Evolutionary conservation across 1,140 invertebrate genomes (phyloP).

Genomic region (Penaeus indicus): DNA sequence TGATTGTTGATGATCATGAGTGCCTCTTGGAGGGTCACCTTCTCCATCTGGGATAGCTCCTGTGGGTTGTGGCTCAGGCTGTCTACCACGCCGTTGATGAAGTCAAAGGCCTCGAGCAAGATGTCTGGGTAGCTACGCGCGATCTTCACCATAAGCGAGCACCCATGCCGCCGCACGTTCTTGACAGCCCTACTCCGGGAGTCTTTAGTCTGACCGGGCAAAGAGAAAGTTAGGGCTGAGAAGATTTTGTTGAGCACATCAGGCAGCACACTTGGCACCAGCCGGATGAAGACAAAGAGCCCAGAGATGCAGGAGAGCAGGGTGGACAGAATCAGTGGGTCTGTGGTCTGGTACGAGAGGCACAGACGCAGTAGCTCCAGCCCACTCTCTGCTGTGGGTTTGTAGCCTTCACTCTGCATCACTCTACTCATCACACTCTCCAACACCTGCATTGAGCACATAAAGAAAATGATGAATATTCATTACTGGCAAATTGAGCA

Average conservation of each 20-base stretch:
- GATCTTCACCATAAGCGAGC: slow-evolving; percentile 89
- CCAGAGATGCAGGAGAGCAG: slow-evolving; percentile 90
- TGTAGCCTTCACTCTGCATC: slow-evolving; percentile 36
- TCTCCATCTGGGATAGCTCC: slow-evolving; percentile 85
- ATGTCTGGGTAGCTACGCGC: slow-evolving; percentile 87
- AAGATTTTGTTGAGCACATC: slow-evolving; percentile 90
- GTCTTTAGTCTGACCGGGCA: slow-evolving; percentile 53
- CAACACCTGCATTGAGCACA: slow-evolving; percentile 28
- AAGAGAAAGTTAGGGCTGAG: slow-evolving; percentile 74
- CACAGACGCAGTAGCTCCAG: slow-evolving; percentile 44
- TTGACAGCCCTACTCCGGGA: slow-evolving; percentile 81
- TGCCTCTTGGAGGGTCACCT: slow-evolving; percentile 81
- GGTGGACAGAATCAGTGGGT: slow-evolving; percentile 79
- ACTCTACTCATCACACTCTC: slow-evolving; percentile 47
- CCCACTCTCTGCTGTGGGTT: slow-evolving; percentile 51
- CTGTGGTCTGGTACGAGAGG: slow-evolving; percentile 46
- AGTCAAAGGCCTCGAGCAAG: slow-evolving; percentile 87
- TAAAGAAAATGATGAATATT: slow-evolving; percentile 3
- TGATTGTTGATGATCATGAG: slow-evolving; percentile 88
- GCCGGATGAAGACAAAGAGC: slow-evolving; percentile 89
- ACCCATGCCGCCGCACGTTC: slow-evolving; percentile 89
- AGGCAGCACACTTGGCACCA: slow-evolving; percentile 83
- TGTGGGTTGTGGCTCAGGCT: slow-evolving; percentile 77
- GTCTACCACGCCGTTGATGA: slow-evolving; percentile 82
- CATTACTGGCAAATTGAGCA: background rate